phyloP scores from a whole-genome alignment of 35 echinoderm and acorn worm species.

The Ophiothrix spiculata region DNA sequence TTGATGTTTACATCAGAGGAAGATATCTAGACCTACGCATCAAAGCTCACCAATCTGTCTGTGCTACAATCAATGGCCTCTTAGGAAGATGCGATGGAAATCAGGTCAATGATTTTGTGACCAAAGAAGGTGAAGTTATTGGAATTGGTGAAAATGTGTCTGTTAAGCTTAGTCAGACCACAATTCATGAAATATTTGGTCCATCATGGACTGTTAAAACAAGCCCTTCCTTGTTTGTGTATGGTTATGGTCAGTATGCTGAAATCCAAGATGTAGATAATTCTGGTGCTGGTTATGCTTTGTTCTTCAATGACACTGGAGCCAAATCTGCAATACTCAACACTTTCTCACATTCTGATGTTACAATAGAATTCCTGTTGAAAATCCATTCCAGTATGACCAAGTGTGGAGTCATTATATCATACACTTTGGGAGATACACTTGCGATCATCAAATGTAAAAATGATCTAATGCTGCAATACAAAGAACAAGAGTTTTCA shows the following conservation, averaged over 20 bases:
- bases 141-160: constrained; percentile 23
- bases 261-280: constrained; percentile 46
- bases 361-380: constrained; percentile 73
- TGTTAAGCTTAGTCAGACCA: constrained; percentile 38
- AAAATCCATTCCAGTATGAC: not conserved
- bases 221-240: constrained; percentile 51
- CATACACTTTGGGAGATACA: constrained; percentile 51
- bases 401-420: constrained; percentile 60
- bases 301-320: constrained; percentile 66
- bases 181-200: constrained; percentile 68
- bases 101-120: constrained; percentile 53
- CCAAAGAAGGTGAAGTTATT: constrained; percentile 45
- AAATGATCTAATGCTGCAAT: constrained; percentile 31
- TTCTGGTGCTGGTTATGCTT: constrained; percentile 67
- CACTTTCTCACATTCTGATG: constrained; percentile 74
- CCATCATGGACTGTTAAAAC: constrained; percentile 33
- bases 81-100: constrained; percentile 65
- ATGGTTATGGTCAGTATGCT: constrained; percentile 40
- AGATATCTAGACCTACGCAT: constrained; percentile 56
- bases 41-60: not conserved
- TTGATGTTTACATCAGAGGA: constrained; percentile 57
- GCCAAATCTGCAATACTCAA: constrained; percentile 35
- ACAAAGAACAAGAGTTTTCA: constrained; percentile 9
- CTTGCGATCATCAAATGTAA: constrained; percentile 34
- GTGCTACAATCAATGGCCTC: constrained; percentile 39